Evolutionary conservation across 2,888 invertebrate species (phyloP).

Genomic region (Phorcus lineatus): DNA sequence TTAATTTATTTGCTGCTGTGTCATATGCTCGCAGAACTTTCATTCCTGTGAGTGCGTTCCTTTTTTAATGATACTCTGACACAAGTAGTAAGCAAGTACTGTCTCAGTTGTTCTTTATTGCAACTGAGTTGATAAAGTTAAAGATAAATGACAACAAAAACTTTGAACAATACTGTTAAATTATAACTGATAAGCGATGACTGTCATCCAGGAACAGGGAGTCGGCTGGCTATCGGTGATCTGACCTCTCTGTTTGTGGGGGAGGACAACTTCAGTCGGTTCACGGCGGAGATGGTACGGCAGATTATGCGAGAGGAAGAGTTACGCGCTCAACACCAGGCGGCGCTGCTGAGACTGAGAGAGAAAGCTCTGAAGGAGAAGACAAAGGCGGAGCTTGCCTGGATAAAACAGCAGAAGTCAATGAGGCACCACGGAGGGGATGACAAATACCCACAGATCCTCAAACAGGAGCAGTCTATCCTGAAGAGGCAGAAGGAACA

Average conservation of each 20-base stretch:
- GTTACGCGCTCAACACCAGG: conserved; percentile 80
- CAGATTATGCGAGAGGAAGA: conserved; percentile 81
- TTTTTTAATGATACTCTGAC: too few species aligned
- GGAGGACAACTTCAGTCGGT: conserved; percentile 73
- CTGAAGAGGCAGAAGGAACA: conserved; percentile 82
- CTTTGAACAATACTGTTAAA: too few species aligned
- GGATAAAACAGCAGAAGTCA: conserved; percentile 83
- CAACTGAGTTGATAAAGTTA: too few species aligned
- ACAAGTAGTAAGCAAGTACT: too few species aligned
- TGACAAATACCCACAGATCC: conserved; percentile 79
- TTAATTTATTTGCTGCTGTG: too few species aligned
- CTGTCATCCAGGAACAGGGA: neutral
- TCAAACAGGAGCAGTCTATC: conserved; percentile 82
- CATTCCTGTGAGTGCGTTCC: too few species aligned
- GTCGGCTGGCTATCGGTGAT: conserved; percentile 36
- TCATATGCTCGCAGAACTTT: too few species aligned
- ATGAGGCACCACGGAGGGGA: conserved; percentile 79
- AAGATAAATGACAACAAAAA: too few species aligned
- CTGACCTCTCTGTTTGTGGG: conserved; percentile 55
- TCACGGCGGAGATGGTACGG: conserved; percentile 74
- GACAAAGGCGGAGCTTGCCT: conserved; percentile 81
- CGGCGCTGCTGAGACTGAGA: conserved; percentile 81
- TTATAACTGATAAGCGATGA: too few species aligned
- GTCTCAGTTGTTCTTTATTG: too few species aligned
- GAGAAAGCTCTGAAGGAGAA: conserved; percentile 83